Base-by-base conservation (phyloP, 2,888 invertebrate genomes). In the Agrotis segetum region DNA sequence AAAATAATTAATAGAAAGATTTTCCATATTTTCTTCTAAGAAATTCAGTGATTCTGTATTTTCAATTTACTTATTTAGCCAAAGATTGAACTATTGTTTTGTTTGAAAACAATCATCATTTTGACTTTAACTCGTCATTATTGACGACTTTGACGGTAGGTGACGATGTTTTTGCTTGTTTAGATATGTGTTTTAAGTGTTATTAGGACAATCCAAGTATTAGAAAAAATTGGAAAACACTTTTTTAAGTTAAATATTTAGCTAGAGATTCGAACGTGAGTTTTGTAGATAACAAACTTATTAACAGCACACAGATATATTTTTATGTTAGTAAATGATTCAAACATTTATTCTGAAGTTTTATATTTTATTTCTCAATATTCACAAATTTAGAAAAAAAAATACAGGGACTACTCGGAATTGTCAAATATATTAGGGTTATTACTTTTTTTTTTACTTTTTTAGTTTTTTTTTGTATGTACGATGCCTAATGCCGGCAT, bases 401-500 rank as follows among this genome's bases (percentile, higher is more conserved):
- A 29, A 29, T 29, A 29, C 29, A 29, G 29, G 29, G 29, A 29
- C 29, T 29, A 29, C 29, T 29, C 29, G 29, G 29, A 29, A 29
- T 6, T 29, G 29, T 29, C 3, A 29, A 29, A 29, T 29, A 29
- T 29, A 7, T 34, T 34, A 34, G 34, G 34, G 7, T 7, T 7
- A 0, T 34, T 3, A 34, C 11, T 40, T 40, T 40, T 40, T 40
- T 40, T 40, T 40, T 40, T 40, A 40, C 7, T 40, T 40, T 11
- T 11, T 11, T 2, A 40, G 29, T 40, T 11, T 40, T 40, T 40
- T 40, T 24, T 59, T 7, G 44, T 86, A 62, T 85, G 80, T 61
- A 81, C 66, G 49, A 65, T 63, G 75, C 85, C 62, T 87, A 80
- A 86, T 21, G 52, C 49, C 74, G 63, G 61, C 70, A 67, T 82